Percentiles rank a stretch among this genome's conserved stretches.
Conservation (phyloP, 1,140 invertebrate genomes). For the Micrasema longulum region DNA sequence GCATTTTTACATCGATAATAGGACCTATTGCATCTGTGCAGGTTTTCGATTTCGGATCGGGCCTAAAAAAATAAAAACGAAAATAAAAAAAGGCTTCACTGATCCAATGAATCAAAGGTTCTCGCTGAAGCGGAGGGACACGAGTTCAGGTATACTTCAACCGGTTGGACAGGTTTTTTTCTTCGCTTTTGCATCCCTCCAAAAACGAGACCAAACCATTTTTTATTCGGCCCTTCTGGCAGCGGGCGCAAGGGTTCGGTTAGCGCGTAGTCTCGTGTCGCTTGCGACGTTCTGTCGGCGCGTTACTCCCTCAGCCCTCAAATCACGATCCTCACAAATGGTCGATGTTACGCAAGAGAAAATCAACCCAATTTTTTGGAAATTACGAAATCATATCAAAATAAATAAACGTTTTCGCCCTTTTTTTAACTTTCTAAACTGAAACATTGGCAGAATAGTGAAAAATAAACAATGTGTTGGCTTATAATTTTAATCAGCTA, state of each 20-base stretch:
- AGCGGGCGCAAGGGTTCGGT: not conserved
- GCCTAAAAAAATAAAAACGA: too few relatives aligned
- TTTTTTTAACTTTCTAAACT: too few relatives aligned
- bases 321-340: constrained; percentile 31
- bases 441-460: too few relatives aligned
- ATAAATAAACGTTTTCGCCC: too few relatives aligned
- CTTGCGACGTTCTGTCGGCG: constrained; percentile 6
- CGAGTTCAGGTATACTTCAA: constrained; percentile 22
- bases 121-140: constrained; percentile 12
- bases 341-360: too few relatives aligned
- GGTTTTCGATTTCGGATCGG: too few relatives aligned
- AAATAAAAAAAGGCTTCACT: constrained; percentile 10
- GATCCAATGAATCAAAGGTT: constrained; percentile 32
- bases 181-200: constrained; percentile 27
- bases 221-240: constrained; percentile 4
- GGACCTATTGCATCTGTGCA: too few relatives aligned
- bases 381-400: too few relatives aligned
- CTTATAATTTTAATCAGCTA: too few relatives aligned
- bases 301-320: constrained; percentile 1
- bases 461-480: too few relatives aligned
- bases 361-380: too few relatives aligned
- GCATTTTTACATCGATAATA: too few relatives aligned
- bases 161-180: constrained; percentile 30
- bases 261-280: not conserved
- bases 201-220: constrained; percentile 6